Percentiles rank a stretch among this genome's conserved stretches.
These are phyloP conservation scores for Rhabdophis nuchalis DNA, from an alignment of 2,797 vertebrate species.

Conservation along the genomic window DNA sequence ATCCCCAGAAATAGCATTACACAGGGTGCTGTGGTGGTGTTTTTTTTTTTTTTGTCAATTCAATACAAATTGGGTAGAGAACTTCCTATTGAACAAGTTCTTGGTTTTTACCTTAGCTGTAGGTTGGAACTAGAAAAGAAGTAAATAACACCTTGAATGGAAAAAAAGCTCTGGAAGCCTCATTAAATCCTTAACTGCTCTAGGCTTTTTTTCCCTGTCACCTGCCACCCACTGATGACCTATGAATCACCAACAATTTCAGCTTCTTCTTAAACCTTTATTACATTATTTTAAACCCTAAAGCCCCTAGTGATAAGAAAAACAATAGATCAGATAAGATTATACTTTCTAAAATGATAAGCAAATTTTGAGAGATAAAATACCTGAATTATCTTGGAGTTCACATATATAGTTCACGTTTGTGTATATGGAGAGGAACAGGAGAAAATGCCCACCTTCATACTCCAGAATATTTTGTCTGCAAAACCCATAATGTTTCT, in stretches of 20 bases:
- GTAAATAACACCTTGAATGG: conserved; percentile 66
- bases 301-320: conserved; percentile 67
- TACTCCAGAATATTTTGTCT: background rate
- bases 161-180: conserved; percentile 64
- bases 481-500: background rate
- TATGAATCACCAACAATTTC: conserved; percentile 78
- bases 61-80: background rate
- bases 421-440: background rate
- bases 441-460: background rate
- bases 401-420: background rate
- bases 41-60: background rate
- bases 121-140: conserved; percentile 66
- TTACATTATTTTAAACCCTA: conserved; percentile 78
- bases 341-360: conserved; percentile 54
- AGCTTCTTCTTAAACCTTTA: conserved; percentile 78
- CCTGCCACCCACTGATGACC: conserved; percentile 79
- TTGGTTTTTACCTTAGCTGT: conserved; percentile 40
- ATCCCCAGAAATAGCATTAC: background rate
- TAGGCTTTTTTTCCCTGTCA: conserved; percentile 72
- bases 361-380: conserved; percentile 29
- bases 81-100: background rate
- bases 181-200: conserved; percentile 70
- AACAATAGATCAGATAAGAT: conserved; percentile 49
- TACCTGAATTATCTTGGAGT: conserved; percentile 23
- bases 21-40: background rate